Conservation (phyloP, 2,888 invertebrate genomes). For the Drosophila cognata region DNA sequence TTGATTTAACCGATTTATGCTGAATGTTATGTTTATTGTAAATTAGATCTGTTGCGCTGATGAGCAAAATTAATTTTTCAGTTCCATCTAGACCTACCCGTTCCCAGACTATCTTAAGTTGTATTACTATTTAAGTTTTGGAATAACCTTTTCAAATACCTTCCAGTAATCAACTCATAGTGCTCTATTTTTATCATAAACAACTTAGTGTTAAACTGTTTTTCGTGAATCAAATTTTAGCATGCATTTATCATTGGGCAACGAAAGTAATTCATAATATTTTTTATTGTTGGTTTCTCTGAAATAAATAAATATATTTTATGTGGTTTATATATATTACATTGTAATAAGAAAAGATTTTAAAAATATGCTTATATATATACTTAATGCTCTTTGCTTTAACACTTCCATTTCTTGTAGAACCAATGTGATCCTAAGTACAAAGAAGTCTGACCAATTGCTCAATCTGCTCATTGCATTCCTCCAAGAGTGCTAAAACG, state of each 20-base stretch:
- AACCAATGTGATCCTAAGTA: conserved; percentile 14
- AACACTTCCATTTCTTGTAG: conserved; percentile 6
- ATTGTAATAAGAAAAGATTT: not conserved
- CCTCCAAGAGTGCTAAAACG: not conserved
- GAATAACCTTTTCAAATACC: not conserved
- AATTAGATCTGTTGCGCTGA: not conserved
- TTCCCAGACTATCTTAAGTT: not conserved
- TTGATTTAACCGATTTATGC: not conserved
- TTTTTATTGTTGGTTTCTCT: not conserved
- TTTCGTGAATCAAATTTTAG: not conserved
- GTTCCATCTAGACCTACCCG: too few species aligned
- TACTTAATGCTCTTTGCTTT: not conserved
- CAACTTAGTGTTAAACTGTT: not conserved
- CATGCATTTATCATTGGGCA: not conserved
- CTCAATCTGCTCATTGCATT: not conserved
- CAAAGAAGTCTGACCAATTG: conserved; percentile 6
- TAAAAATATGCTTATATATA: not conserved
- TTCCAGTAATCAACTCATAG: not conserved
- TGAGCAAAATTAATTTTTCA: too few species aligned
- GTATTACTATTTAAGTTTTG: not conserved
- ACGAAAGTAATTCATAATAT: not conserved
- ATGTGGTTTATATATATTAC: not conserved
- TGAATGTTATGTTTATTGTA: not conserved
- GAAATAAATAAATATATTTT: not conserved
- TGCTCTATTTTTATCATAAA: not conserved